Conservation (phyloP, 2,797 vertebrate genomes). For the Acropternis orthonyx region DNA sequence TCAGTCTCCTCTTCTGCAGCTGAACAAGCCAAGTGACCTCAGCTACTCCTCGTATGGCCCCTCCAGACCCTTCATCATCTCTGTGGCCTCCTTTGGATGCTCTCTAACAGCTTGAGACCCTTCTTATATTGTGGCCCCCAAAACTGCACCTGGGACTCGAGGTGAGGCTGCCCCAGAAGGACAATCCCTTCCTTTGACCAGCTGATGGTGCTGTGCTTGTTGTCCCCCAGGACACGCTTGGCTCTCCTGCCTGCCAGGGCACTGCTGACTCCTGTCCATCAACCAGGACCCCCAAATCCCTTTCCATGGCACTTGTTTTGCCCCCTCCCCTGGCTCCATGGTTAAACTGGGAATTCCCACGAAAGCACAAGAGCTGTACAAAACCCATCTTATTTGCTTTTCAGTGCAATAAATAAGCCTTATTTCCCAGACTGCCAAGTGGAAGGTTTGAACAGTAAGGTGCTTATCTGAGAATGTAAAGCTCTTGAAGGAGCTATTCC, state of each 20-base stretch:
- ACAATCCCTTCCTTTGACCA: background rate
- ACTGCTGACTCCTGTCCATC: background rate
- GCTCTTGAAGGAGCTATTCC: background rate
- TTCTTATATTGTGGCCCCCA: background rate
- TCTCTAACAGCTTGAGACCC: background rate
- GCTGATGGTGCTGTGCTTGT: background rate
- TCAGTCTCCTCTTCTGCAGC: background rate
- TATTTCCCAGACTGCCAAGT: background rate
- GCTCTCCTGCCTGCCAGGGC: background rate
- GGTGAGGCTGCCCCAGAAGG: accelerated
- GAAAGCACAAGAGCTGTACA: background rate
- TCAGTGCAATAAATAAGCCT: background rate
- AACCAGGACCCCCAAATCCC: background rate
- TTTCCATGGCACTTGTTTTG: background rate
- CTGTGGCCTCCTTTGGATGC: background rate
- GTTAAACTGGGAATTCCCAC: background rate
- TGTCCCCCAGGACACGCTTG: background rate
- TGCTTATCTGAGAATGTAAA: background rate
- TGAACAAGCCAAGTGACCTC: background rate
- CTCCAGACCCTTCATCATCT: background rate
- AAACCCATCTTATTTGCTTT: background rate
- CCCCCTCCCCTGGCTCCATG: background rate
- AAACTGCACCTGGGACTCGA: background rate
- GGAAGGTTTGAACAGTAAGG: background rate
- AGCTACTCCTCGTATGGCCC: background rate